These are phyloP conservation scores for Patella depressa DNA, from an alignment of 2,888 invertebrate species.

Conservation along the genomic window DNA sequence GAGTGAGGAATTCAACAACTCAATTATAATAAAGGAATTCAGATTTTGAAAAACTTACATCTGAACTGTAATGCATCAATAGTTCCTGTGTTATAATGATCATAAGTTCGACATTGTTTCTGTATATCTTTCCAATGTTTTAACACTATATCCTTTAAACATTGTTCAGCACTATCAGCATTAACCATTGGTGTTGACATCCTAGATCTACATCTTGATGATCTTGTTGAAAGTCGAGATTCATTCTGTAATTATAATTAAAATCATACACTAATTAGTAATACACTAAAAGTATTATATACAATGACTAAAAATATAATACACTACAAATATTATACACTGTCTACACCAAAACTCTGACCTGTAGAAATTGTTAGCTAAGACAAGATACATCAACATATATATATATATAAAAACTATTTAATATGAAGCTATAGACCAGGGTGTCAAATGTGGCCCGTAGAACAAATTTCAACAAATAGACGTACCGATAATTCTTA, in stretches of 20 bases:
- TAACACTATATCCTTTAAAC: conserved; percentile 55
- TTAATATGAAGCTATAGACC: too few species aligned
- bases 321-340: too few species aligned
- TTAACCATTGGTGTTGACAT: conserved; percentile 64
- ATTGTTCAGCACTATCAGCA: conserved; percentile 61
- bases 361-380: too few species aligned
- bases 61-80: conserved; percentile 58
- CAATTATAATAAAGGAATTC: neutral
- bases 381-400: too few species aligned
- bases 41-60: conserved; percentile 44
- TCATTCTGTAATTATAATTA: neutral
- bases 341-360: too few species aligned
- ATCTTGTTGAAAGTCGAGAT: conserved; percentile 26
- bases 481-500: too few species aligned
- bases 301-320: too few species aligned
- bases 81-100: conserved; percentile 59
- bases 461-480: too few species aligned
- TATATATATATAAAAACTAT: too few species aligned
- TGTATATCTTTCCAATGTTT: conserved; percentile 67
- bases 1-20: neutral
- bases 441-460: too few species aligned
- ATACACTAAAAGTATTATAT: too few species aligned
- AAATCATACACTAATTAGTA: too few species aligned
- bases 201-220: conserved; percentile 31
- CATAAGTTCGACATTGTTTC: conserved; percentile 60